A percentile compares a stretch with the other conserved stretches of the same genome.
Evolutionary conservation across 2,113 vertebrate species (phyloP).

Genomic region (Pelodiscus sinensis): DNA sequence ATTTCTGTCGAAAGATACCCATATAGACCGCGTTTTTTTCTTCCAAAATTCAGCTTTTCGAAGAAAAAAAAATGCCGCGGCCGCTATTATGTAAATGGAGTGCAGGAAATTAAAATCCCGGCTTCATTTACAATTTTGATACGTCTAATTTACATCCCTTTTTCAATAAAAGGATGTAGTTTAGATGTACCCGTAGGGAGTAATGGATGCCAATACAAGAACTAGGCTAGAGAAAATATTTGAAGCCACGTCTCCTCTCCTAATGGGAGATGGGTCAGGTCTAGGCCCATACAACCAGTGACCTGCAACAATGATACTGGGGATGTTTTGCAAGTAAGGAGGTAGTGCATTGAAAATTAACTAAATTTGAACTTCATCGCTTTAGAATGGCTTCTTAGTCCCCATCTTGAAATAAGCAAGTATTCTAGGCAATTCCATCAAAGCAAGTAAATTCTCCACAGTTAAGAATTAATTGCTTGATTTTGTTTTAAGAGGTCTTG

Average conservation of each 20-base stretch:
- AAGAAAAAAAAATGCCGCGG: no score
- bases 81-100: no score
- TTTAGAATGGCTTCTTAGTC: background rate
- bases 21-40: no score
- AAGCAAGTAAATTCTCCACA: background rate
- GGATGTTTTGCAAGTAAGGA: background rate
- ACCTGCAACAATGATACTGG: background rate
- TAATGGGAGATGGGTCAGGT: background rate
- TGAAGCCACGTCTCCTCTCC: rapidly evolving
- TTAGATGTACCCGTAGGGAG: background rate
- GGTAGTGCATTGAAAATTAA: background rate
- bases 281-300: rapidly evolving
- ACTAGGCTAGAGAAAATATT: rapidly evolving
- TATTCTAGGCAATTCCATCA: constrained; percentile 7
- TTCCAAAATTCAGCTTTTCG: no score
- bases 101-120: no score
- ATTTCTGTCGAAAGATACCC: no score
- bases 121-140: no score
- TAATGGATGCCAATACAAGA: background rate
- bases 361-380: rapidly evolving
- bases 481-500: constrained; percentile 1
- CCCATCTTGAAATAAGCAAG: constrained; percentile 23
- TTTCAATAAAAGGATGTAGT: no score
- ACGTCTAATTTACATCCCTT: no score
- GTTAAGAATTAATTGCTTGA: constrained; percentile 8